A percentile compares a stretch with the other conserved stretches of the same genome.
Conservation (phyloP, 2,113 vertebrate genomes). For the Sminthopsis crassicaudata region DNA sequence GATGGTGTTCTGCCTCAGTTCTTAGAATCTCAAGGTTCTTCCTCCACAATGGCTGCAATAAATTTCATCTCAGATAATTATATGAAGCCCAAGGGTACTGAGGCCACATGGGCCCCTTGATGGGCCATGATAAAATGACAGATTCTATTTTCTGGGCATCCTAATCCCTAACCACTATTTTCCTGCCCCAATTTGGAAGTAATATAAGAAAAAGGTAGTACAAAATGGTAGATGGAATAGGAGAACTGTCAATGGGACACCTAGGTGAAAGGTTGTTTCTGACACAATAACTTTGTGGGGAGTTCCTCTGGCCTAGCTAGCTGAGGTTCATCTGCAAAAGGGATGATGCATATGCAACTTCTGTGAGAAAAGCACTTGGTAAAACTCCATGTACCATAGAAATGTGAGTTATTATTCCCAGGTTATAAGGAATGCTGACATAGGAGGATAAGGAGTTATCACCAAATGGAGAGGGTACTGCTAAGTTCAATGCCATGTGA, state of each 20-base stretch:
- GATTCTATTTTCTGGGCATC: too few relatives aligned
- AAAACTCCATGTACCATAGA: background rate
- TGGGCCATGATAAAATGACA: too few relatives aligned
- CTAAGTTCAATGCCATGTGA: background rate
- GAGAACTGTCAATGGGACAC: background rate
- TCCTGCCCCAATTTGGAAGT: background rate
- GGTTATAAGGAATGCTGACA: background rate
- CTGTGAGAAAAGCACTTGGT: background rate
- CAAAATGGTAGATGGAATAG: background rate
- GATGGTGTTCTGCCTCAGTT: too few relatives aligned
- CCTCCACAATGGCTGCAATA: too few relatives aligned
- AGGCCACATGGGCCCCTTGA: too few relatives aligned
- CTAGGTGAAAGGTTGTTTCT: background rate
- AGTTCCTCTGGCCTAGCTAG: background rate
- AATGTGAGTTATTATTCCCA: background rate
- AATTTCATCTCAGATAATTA: too few relatives aligned
- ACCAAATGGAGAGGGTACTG: background rate
- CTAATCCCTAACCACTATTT: too few relatives aligned
- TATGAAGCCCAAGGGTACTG: too few relatives aligned
- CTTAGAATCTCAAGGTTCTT: too few relatives aligned
- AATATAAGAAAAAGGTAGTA: background rate
- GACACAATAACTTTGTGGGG: background rate
- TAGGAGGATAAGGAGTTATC: background rate
- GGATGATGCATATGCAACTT: background rate
- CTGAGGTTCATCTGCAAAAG: background rate